A percentile compares a stretch with the other conserved stretches of the same genome.
Conservation (phyloP, 2,113 vertebrate species). For the Mesembrinibis cayennensis region DNA sequence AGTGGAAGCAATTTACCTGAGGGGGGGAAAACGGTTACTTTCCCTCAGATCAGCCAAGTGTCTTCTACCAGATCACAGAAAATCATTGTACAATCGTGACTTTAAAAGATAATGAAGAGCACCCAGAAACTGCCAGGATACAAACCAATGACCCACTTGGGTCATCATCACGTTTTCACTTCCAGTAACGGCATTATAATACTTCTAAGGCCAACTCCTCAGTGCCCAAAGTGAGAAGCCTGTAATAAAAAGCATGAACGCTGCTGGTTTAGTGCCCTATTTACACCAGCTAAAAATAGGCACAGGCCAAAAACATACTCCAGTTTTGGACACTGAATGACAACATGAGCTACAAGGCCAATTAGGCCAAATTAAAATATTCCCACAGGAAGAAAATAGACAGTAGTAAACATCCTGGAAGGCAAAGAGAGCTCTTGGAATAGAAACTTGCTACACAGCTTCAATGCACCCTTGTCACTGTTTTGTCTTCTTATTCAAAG, state of each 20-base stretch:
- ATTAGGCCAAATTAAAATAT: background rate
- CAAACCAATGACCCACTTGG: background rate
- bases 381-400: background rate
- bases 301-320: background rate
- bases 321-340: background rate
- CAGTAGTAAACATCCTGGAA: background rate
- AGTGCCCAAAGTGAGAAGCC: background rate
- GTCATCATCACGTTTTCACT: background rate
- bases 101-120: background rate
- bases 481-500: background rate
- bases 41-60: background rate
- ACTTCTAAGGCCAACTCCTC: too few relatives aligned
- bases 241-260: background rate
- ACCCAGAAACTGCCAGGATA: background rate
- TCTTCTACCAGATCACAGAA: background rate
- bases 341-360: background rate
- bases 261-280: background rate
- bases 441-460: background rate
- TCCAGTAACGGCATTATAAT: fast-evolving
- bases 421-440: background rate
- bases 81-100: background rate
- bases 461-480: background rate
- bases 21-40: background rate
- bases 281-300: background rate
- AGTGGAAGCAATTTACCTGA: background rate